These are phyloP conservation scores for Reticulitermes speratus DNA, from an alignment of 1,140 invertebrate species.

Conservation along the genomic window DNA sequence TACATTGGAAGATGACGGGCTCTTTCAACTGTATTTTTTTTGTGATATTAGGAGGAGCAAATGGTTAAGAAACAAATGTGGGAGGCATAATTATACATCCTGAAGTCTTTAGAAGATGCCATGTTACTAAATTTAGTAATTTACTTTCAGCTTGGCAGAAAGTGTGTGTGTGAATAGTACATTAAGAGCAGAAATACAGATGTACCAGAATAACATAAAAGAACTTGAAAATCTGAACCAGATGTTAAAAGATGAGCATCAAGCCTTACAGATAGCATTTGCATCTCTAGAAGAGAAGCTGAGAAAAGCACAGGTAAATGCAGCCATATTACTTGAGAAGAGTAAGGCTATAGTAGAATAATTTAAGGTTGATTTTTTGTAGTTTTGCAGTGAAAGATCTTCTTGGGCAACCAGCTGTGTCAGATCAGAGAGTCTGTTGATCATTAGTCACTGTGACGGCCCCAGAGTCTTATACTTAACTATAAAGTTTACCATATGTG, in stretches of 20 bases:
- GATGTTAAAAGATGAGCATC: conserved; percentile 90
- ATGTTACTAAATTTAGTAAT: conserved; percentile 20
- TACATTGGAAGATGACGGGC: too few species aligned
- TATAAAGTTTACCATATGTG: too few species aligned
- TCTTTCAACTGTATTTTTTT: too few species aligned
- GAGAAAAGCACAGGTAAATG: conserved; percentile 71
- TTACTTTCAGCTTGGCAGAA: conserved; percentile 66
- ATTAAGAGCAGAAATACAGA: conserved; percentile 65
- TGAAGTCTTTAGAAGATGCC: too few species aligned
- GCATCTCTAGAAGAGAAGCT: conserved; percentile 86
- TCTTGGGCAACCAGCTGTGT: not conserved
- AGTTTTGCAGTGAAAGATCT: not conserved
- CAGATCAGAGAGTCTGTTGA: not conserved
- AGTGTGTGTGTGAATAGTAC: conserved; percentile 62
- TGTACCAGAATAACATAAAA: conserved; percentile 56
- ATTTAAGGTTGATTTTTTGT: not conserved
- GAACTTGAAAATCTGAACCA: conserved; percentile 82
- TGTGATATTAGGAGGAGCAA: too few species aligned
- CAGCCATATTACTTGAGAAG: not conserved
- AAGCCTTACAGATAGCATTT: conserved; percentile 88
- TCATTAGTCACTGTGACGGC: too few species aligned
- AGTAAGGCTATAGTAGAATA: not conserved
- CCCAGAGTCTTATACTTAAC: too few species aligned
- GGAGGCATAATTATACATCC: too few species aligned
- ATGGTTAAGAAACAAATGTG: too few species aligned